Conservation (phyloP, 1,140 invertebrate genomes). For the Nylanderia fulva region DNA sequence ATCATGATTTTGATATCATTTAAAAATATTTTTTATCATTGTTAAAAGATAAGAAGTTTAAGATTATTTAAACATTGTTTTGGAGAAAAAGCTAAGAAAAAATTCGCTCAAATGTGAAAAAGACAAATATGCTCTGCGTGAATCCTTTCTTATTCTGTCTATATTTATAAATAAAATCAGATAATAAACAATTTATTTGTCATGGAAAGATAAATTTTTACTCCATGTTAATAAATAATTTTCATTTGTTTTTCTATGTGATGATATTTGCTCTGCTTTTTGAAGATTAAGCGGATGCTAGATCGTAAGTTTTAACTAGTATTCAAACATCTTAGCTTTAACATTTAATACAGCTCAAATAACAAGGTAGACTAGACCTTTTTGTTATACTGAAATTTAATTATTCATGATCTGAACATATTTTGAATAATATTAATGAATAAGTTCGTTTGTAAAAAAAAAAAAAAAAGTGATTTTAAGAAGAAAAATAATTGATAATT, state of each 20-base stretch:
- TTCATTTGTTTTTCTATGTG: not conserved
- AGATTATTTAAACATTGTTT: not conserved
- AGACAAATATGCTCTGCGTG: not conserved
- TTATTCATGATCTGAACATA: too few relatives aligned
- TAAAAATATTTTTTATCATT: not conserved
- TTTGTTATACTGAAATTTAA: too few relatives aligned
- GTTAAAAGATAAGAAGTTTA: not conserved
- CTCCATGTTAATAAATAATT: not conserved
- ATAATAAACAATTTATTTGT: not conserved
- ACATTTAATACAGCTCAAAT: too few relatives aligned
- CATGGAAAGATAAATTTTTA: not conserved
- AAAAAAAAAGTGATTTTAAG: too few relatives aligned
- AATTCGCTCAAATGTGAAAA: not conserved
- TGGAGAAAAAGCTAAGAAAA: not conserved
- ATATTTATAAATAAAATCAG: not conserved
- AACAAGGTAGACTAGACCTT: too few relatives aligned
- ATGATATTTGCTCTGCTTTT: not conserved
- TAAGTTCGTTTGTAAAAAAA: too few relatives aligned
- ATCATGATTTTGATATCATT: not conserved
- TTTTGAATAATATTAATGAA: too few relatives aligned
- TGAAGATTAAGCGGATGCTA: not conserved
- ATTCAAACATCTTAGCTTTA: too few relatives aligned
- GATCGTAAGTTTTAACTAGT: not conserved
- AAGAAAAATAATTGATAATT: too few relatives aligned
- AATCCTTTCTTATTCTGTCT: too few relatives aligned